Evolutionary conservation across 2,888 invertebrate genomes (phyloP).

Genomic region (Napeogenes sylphis): DNA sequence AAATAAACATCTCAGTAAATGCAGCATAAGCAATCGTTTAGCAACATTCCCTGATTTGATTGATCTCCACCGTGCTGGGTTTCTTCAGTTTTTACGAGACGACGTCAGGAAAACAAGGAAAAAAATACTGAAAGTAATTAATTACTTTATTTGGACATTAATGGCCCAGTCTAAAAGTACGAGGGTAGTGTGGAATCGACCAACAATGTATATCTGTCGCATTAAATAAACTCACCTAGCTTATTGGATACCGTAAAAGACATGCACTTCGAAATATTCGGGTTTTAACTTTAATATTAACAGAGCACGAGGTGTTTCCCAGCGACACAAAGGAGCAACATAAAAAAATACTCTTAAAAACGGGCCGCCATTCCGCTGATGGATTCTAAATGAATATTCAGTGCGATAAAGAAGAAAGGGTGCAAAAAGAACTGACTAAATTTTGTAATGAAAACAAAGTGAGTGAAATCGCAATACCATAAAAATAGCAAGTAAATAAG

Average conservation of each 20-base stretch:
- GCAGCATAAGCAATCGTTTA: constrained; percentile 53
- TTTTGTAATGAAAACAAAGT: constrained; percentile 59
- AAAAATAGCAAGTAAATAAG: constrained; percentile 73
- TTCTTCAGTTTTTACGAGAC: constrained; percentile 64
- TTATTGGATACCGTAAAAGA: no score
- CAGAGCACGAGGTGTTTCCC: constrained; percentile 51
- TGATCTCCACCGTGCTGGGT: constrained; percentile 62
- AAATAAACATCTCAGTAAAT: constrained; percentile 60
- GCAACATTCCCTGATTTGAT: constrained; percentile 68
- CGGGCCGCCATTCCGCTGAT: constrained; percentile 65
- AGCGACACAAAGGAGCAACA: constrained; percentile 54
- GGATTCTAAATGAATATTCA: constrained; percentile 75
- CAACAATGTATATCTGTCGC: constrained; percentile 13
- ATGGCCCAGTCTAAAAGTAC: constrained; percentile 67
- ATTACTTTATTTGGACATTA: constrained; percentile 77
- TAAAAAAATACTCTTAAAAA: constrained; percentile 64
- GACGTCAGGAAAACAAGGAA: constrained; percentile 67
- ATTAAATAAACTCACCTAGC: no score
- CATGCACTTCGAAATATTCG: neutral
- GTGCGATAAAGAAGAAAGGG: constrained; percentile 65
- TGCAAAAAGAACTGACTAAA: constrained; percentile 58
- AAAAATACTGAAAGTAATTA: constrained; percentile 70
- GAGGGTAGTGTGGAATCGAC: constrained; percentile 53
- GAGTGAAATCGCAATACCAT: constrained; percentile 64
- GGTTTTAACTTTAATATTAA: constrained; percentile 37